Percentiles rank a stretch among this genome's conserved stretches.
phyloP scores from a whole-genome alignment of 2,888 invertebrate species.

The Drosophila picticornis region DNA sequence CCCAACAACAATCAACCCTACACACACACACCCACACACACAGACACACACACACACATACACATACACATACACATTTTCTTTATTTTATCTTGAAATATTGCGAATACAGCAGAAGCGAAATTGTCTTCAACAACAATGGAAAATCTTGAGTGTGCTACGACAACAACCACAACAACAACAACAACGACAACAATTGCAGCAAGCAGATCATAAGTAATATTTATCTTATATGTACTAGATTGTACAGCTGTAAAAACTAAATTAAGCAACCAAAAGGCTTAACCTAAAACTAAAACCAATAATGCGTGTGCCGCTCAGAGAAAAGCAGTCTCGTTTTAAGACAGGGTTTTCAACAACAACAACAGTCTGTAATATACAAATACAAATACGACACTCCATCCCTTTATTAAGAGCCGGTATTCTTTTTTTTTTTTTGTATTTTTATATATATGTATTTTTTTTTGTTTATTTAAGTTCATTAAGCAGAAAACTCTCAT shows the following conservation, averaged over 20 bases:
- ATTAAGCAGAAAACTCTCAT: background rate
- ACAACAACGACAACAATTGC: constrained; percentile 30
- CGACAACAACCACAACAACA: constrained; percentile 22
- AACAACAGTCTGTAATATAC: constrained; percentile 1
- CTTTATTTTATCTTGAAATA: constrained; percentile 46
- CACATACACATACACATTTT: constrained; percentile 40
- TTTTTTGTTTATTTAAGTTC: constrained; percentile 20
- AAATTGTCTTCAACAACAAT: constrained; percentile 35
- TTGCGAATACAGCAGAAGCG: constrained; percentile 34
- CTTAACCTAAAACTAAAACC: constrained; percentile 13
- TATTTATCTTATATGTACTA: constrained; percentile 65
- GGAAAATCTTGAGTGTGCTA: constrained; percentile 39
- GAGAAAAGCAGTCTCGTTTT: constrained; percentile 42
- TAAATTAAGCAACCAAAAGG: constrained; percentile 45
- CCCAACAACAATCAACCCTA: constrained; percentile 1
- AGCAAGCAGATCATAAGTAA: constrained; percentile 34
- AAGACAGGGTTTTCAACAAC: constrained; percentile 32
- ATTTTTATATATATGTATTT: too few relatives aligned
- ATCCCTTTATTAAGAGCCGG: constrained; percentile 8
- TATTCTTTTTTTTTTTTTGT: background rate
- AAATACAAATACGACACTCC: constrained; percentile 30
- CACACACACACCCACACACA: constrained; percentile 1
- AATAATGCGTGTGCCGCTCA: constrained; percentile 13
- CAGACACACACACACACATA: constrained; percentile 2
- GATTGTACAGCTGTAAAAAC: constrained; percentile 60